These are phyloP conservation scores for Protodeltote pygarga DNA, from an alignment of 2,888 invertebrate species.

Conservation along the genomic window DNA sequence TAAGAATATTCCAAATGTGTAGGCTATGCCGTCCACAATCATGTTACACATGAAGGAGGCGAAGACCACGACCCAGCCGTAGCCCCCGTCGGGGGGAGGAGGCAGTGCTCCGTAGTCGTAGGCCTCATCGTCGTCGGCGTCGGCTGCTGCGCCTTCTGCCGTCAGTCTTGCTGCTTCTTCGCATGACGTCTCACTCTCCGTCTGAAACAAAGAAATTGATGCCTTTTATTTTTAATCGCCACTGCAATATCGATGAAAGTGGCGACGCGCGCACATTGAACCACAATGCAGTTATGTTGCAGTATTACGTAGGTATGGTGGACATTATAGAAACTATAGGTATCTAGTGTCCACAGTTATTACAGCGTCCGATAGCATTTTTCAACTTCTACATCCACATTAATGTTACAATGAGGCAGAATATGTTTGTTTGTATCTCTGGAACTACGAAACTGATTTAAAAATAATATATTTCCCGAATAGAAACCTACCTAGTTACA, in stretches of 20 bases:
- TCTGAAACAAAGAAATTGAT: conserved; percentile 84
- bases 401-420: too few relatives aligned
- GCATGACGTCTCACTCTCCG: conserved; percentile 95
- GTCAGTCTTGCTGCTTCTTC: conserved; percentile 94
- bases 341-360: too few relatives aligned
- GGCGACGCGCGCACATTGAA: conserved; percentile 48
- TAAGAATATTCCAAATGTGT: conserved; percentile 98
- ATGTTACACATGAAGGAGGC: conserved; percentile 99
- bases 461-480: too few relatives aligned
- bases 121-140: conserved; percentile 88
- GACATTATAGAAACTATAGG: conserved; percentile 2
- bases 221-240: conserved; percentile 17
- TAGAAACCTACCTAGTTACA: too few relatives aligned
- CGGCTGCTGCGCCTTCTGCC: conserved; percentile 86
- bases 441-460: too few relatives aligned
- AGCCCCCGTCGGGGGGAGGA: conserved; percentile 96
- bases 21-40: conserved; percentile 99
- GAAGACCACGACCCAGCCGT: conserved; percentile 97
- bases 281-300: conserved; percentile 48
- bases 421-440: too few relatives aligned
- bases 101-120: conserved; percentile 92
- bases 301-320: conserved; percentile 36
- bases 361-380: too few relatives aligned
- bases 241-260: conserved; percentile 37
- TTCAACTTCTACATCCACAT: conserved; percentile 4